phyloP scores from a whole-genome alignment of 2,797 vertebrate genomes.

The Hafferia zeledoni region DNA sequence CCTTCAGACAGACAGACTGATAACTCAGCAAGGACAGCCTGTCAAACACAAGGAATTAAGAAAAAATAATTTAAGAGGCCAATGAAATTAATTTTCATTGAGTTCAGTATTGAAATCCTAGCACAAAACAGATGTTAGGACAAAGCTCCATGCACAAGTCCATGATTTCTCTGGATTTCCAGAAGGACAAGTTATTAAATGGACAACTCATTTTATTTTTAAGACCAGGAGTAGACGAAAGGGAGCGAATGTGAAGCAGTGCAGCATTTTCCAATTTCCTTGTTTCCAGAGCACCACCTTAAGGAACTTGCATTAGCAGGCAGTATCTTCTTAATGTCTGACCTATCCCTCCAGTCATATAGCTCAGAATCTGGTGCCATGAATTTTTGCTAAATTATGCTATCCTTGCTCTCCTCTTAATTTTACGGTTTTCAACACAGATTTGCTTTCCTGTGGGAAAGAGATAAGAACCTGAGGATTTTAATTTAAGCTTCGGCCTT shows the following conservation, averaged over 20 bases:
- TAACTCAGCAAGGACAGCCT: neutral
- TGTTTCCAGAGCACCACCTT: conserved; percentile 75
- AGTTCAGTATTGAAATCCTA: neutral
- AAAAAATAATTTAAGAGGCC: neutral
- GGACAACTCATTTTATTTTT: conserved; percentile 15
- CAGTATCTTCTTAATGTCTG: conserved; percentile 82
- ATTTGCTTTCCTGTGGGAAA: conserved; percentile 95
- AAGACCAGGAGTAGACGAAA: neutral
- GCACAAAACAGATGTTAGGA: conserved; percentile 1
- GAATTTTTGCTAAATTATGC: conserved; percentile 90
- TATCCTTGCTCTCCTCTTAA: conserved; percentile 91
- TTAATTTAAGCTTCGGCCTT: conserved; percentile 88
- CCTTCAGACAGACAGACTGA: conserved; percentile 1
- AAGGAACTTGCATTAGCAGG: conserved; percentile 79
- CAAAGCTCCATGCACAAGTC: neutral
- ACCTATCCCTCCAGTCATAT: conserved; percentile 82
- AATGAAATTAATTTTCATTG: conserved; percentile 34
- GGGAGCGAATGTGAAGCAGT: neutral
- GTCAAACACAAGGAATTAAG: neutral
- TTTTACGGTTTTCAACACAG: conserved; percentile 96
- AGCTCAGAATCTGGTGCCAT: conserved; percentile 83
- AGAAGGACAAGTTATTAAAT: conserved; percentile 2
- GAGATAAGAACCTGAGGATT: conserved; percentile 94
- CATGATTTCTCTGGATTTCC: neutral
- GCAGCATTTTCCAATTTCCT: conserved; percentile 46